Evolutionary conservation across 2,113 vertebrate genomes (phyloP).

Genomic region (Fulmarus glacialis): DNA sequence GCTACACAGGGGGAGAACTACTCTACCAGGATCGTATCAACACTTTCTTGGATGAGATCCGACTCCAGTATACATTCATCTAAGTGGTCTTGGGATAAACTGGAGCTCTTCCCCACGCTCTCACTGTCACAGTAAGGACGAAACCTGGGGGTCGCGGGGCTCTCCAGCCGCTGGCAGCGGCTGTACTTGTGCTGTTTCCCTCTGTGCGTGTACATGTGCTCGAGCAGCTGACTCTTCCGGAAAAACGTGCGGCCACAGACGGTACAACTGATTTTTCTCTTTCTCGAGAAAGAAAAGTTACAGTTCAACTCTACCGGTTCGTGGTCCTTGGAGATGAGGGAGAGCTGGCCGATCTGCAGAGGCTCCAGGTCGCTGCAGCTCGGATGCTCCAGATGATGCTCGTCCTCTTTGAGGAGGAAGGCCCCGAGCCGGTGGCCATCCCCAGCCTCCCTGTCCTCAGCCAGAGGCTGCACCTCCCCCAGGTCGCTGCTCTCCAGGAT

Average conservation of each 20-base stretch:
- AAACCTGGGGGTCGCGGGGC: conserved; percentile 78
- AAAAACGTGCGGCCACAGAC: conserved; percentile 89
- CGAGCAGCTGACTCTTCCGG: conserved; percentile 90
- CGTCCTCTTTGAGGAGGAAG: conserved; percentile 69
- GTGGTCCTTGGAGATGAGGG: conserved; percentile 80
- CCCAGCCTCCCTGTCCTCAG: conserved; percentile 61
- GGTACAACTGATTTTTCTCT: conserved; percentile 89
- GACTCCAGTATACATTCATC: conserved; percentile 89
- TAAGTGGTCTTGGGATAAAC: conserved; percentile 82
- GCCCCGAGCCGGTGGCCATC: conserved; percentile 67
- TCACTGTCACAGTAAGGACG: conserved; percentile 79
- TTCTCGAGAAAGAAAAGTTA: conserved; percentile 86
- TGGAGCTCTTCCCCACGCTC: conserved; percentile 65
- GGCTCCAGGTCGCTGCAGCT: conserved; percentile 80
- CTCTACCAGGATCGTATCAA: conserved; percentile 85
- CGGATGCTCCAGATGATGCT: conserved; percentile 69
- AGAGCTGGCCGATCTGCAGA: conserved; percentile 85
- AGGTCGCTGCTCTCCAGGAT: conserved; percentile 83
- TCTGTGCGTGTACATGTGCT: conserved; percentile 93
- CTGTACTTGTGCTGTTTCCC: conserved; percentile 84
- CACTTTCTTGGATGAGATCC: conserved; percentile 87
- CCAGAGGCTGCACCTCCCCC: conserved; percentile 78
- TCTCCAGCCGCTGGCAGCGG: conserved; percentile 84
- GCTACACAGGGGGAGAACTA: conserved; percentile 42
- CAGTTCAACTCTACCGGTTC: conserved; percentile 87